Conservation (phyloP, 1,140 invertebrate species). For the Campoletis sonorensis region DNA sequence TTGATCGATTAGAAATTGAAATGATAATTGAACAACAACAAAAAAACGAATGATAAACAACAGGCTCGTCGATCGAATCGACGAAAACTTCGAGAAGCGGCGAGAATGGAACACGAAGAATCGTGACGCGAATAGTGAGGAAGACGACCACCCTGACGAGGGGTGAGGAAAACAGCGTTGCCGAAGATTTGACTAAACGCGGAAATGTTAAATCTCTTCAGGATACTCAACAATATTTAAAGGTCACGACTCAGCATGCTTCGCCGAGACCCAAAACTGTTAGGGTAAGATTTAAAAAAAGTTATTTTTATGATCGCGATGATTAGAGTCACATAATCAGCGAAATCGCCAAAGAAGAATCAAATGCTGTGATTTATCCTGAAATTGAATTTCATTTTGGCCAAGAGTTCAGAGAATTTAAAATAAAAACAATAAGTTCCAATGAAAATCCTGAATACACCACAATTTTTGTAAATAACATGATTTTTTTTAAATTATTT, state of each 20-base stretch:
- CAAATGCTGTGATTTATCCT: too few relatives aligned
- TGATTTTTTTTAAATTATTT: too few relatives aligned
- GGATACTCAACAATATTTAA: slow-evolving; percentile 66
- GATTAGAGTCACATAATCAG: too few relatives aligned
- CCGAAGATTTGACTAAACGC: slow-evolving; percentile 82
- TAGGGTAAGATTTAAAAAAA: slow-evolving; percentile 66
- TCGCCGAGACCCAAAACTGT: slow-evolving; percentile 70
- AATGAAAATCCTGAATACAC: too few relatives aligned
- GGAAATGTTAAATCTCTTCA: slow-evolving; percentile 75
- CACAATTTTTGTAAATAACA: too few relatives aligned
- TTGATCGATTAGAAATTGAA: slow-evolving; percentile 27
- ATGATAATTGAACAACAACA: background rate
- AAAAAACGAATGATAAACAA: slow-evolving; percentile 7
- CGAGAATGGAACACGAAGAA: slow-evolving; percentile 85
- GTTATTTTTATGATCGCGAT: too few relatives aligned
- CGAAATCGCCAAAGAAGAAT: too few relatives aligned
- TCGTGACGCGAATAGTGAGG: slow-evolving; percentile 90
- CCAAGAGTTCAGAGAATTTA: too few relatives aligned
- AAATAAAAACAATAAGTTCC: too few relatives aligned
- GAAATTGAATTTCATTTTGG: too few relatives aligned
- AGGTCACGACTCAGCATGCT: slow-evolving; percentile 68
- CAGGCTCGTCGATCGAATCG: slow-evolving; percentile 85
- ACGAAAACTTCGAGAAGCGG: slow-evolving; percentile 86
- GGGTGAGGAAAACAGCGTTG: slow-evolving; percentile 87
- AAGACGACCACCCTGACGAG: slow-evolving; percentile 94